Evolutionary conservation across 2,113 vertebrate species (phyloP).

Genomic region (Delphinapterus leucas): DNA sequence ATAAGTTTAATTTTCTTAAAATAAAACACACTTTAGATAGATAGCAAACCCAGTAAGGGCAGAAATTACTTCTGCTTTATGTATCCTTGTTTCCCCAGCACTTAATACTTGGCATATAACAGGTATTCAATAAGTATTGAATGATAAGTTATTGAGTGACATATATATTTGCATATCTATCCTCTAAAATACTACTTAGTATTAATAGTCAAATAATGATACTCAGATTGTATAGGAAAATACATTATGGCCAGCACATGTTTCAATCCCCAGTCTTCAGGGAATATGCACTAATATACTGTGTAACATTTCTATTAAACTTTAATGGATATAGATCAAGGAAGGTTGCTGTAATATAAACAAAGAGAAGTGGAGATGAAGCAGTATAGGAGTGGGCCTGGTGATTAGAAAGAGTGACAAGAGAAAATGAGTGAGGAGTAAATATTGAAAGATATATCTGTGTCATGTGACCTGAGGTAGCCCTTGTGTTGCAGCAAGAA

Average conservation of each 20-base stretch:
- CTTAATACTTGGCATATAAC: background rate
- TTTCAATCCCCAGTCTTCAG: background rate
- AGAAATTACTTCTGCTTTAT: background rate
- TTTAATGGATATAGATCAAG: background rate
- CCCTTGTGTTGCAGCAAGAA: background rate
- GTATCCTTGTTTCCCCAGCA: background rate
- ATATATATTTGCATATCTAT: background rate
- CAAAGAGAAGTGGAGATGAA: background rate
- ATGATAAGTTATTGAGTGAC: background rate
- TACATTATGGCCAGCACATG: background rate
- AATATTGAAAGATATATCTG: background rate
- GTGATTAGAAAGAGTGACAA: background rate
- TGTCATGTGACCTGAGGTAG: background rate
- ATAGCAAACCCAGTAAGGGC: background rate
- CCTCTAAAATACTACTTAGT: background rate
- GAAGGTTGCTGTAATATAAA: background rate
- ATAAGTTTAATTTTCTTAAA: slow-evolving; percentile 32
- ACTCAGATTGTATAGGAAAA: background rate
- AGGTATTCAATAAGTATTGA: background rate
- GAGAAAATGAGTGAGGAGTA: background rate
- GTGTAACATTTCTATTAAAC: background rate
- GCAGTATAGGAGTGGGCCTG: background rate
- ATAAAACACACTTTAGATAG: background rate
- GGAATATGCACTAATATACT: background rate
- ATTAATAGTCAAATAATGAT: background rate